Conservation (phyloP, 2,113 vertebrate species). For the Perca schrenkii region DNA sequence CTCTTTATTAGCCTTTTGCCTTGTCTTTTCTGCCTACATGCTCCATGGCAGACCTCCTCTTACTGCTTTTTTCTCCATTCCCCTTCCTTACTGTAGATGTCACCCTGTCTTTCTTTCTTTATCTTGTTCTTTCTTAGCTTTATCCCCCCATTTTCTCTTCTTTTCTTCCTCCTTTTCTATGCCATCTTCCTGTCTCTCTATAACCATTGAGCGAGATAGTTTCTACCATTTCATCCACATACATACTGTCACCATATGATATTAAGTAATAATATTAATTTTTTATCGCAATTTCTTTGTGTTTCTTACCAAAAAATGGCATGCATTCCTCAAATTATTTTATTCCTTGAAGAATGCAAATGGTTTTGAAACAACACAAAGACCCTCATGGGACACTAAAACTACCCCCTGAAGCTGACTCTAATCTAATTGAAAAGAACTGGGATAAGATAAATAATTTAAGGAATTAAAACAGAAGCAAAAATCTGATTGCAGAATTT, state of each 20-base stretch:
- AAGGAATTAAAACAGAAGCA: constrained; percentile 3
- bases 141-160: not conserved
- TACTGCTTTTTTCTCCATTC: not conserved
- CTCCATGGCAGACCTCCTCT: not conserved
- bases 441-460: not conserved
- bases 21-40: constrained; percentile 23
- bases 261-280: constrained; percentile 11
- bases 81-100: not conserved
- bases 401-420: not conserved
- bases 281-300: not conserved
- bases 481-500: not conserved
- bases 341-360: not conserved
- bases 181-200: no score
- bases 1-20: constrained; percentile 67
- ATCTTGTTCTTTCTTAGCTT: not conserved
- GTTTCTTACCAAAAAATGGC: not conserved
- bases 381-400: not conserved
- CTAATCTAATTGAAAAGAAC: not conserved
- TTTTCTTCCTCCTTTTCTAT: not conserved
- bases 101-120: not conserved
- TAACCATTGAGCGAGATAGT: no score
- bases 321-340: not conserved
- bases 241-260: not conserved
- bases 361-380: constrained; percentile 1
- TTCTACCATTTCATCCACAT: not conserved